Evolutionary conservation across 2,888 invertebrate species (phyloP), one percentile per base, ranked within the genome.

Genomic region (Drosophila rubida): DNA sequence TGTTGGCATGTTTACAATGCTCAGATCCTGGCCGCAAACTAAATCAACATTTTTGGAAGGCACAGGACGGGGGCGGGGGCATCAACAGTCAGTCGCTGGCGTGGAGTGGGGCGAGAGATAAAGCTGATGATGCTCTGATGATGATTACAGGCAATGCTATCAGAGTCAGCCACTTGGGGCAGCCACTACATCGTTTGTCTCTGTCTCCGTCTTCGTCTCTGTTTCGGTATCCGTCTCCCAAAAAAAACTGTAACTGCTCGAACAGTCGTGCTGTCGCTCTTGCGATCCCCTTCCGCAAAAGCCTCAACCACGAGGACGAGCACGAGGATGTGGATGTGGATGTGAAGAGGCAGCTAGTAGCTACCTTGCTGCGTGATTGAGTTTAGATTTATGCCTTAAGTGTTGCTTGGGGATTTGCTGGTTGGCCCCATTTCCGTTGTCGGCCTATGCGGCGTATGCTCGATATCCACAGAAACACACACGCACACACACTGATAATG

Each of bases 301-400:
- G 11, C 45, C 46, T 46, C 16, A 27, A 46, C 11, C 16, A 19
- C 11, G 4, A 6, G 25, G 9, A 7, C 13, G 35, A 37, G 13
- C n/a, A 9, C 11, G 9, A 32, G 35, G 9, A 27, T 49, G 37
- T 23, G 54, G 16, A 45, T 37, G 48, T 35, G 39, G 6, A 22
- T 49, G 11, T 44, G 16, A 9, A 45, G 54, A 9, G 49, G 37
- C 19, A 25, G 50, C 32, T 42, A 19, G n/a, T 25, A 23, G 63
- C 60, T 62, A 71, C 69, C 69, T 69, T 58, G 60, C 68, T 69
- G 78, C 58, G 68, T 87, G 87, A 82, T 87, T 81, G 82, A 79
- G 86, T 82, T 83, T 71, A 85, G 85, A 83, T 83, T 87, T 83
- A 87, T 83, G 83, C 77, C 70, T 79, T 85, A 85, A 83, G 87